Conservation (phyloP, 2,888 invertebrate genomes). For the Cynaeus angustus region DNA sequence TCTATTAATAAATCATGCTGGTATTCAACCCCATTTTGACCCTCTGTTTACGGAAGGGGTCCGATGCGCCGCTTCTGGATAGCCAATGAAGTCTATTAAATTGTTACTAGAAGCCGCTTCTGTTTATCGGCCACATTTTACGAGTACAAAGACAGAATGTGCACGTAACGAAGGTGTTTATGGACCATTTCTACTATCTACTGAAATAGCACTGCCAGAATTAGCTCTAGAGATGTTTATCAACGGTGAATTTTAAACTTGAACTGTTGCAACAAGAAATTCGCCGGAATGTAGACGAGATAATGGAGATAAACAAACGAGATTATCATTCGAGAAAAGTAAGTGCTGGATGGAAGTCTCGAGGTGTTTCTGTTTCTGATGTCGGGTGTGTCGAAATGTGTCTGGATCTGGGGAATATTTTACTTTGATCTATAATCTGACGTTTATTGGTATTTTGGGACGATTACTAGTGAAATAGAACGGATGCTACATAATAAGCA, state of each 20-base stretch:
- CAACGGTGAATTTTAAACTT: conserved; percentile 26
- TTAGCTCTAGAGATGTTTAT: conserved; percentile 35
- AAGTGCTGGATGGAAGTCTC: too few species aligned
- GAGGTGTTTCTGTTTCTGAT: too few species aligned
- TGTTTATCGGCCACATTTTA: conserved; percentile 28
- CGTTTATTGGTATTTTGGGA: too few species aligned
- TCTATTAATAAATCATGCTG: conserved; percentile 62
- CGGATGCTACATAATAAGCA: too few species aligned
- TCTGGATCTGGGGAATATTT: too few species aligned
- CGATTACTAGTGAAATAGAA: too few species aligned
- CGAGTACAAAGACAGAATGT: conserved; percentile 34
- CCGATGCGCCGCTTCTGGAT: conserved; percentile 23
- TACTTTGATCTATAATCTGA: too few species aligned
- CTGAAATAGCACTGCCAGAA: conserved; percentile 32
- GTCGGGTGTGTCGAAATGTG: too few species aligned
- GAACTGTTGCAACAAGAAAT: neutral
- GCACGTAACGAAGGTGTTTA: conserved; percentile 41
- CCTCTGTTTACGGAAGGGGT: conserved; percentile 57
- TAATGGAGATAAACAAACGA: too few species aligned
- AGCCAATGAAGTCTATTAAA: conserved; percentile 50
- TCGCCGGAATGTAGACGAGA: too few species aligned
- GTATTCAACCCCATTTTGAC: conserved; percentile 52
- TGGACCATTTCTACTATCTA: conserved; percentile 39
- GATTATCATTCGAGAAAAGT: too few species aligned
- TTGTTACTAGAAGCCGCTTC: conserved; percentile 46